Base-by-base conservation (phyloP, 2,888 invertebrate genomes). In the Lamellibrachia satsuma region DNA sequence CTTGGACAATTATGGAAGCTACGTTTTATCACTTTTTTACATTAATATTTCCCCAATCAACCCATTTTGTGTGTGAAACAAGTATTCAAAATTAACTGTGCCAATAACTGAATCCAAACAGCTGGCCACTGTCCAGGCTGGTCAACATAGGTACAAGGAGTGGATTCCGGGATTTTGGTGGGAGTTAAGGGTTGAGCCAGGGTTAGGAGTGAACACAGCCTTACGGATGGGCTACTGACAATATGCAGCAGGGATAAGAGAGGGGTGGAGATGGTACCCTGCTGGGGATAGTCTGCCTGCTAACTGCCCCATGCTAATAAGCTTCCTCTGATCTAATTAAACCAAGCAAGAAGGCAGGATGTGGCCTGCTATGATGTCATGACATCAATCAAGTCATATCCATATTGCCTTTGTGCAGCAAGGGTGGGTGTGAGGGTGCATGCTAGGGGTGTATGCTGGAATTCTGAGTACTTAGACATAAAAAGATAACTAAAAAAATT, bases 341-440 rank as follows among this genome's bases (percentile, higher is more conserved):
- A 15, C n/a, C 15, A 75, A 22, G 75, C 75, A 75, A 22, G 9
- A 22, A n/a, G 75, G 75, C 75, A 75, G 75, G 75, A 75, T 75
- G 75, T 75, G 75, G 75, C 75, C 75, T 15, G 11, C 75, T 75
- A 22, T 75, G 75, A 22, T 75, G 75, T 3, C 22, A 15, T 3
- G 2, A 75, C 75, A 75, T 75, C 75, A 75, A 75, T 75, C 75
- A 75, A 75, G 75, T 75, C 75, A 75, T 75, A 75, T 75, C 75
- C 15, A 75, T 22, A 75, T 75, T 15, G 22, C 75, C 75, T 75
- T 75, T 75, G 75, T 75, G 75, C 75, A 75, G 75, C 3, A 22
- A 75, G 75, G 22, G 4, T 75, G 75, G 15, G 15, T 60, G 22
- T 60, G 11, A 60, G 75, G 22, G 4, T 75, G 75, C 60, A 60